Base-by-base conservation (phyloP, 2,113 vertebrate genomes). In the Pterophyllum scalare region DNA sequence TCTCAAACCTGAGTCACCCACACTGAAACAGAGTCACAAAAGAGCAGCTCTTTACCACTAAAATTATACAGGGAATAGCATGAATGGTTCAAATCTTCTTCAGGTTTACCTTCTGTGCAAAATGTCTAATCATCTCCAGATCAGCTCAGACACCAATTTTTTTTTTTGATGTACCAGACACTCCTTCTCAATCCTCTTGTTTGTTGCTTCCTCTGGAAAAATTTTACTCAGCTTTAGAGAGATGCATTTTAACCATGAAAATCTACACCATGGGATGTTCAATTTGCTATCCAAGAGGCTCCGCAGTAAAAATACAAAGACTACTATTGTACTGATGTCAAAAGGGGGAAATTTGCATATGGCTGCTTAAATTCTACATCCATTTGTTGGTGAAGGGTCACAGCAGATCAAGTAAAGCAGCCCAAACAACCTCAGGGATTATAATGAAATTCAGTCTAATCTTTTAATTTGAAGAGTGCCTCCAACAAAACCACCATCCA, bases 1-100 rank as follows among this genome's bases (percentile, higher is more conserved):
- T 20, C 81, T 72, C 19, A 64, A 46, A 79, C 65, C 70, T 79
- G 38, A n/a, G 43, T 72, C 65, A 54, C 43, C 74, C 61, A 82
- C 79, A 52, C 22, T 17, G 64, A 61, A 67, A 82, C 74, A 75
- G 59, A 65, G 64, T 58, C 46, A 28, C 24, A 74, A 38, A 19
- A 35, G 75, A 58, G 59, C 58, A 38, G 43, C 40, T 26, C 7
- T 33, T 19, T n/a, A 9, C 43, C 22, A 40, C 6, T 13, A 24
- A 46, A 20, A 38, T 22, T 57, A 14, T n/a, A 57, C 15, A 31
- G 20, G 28, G 46, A 65, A 74, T 8, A 1, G 31, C 17, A 56
- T 19, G 28, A n/a, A 59, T 70, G 17, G 43, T 74, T 59, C 24
- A 43, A 38, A n/a, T 77, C 40, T 24, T 67, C 2, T 11, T 17